Percentiles rank a stretch among this genome's conserved stretches.
phyloP scores from a whole-genome alignment of 53 echinoderm and acorn worm genomes.

The Arbacia lixula region DNA sequence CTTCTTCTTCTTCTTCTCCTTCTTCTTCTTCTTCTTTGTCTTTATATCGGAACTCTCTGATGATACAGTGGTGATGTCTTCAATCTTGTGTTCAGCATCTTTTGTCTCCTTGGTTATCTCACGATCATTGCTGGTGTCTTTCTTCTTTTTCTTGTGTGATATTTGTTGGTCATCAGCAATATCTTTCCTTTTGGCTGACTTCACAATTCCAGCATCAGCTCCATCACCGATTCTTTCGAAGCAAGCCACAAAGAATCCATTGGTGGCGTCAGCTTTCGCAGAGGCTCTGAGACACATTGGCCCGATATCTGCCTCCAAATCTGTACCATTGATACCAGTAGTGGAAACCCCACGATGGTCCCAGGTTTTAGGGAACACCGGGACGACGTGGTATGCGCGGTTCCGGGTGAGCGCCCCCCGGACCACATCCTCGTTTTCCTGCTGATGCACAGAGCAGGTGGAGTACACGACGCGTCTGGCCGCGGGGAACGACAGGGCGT shows the following conservation, averaged over 20 bases:
- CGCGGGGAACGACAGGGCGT: slow-evolving; percentile 82
- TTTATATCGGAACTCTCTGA: too few species aligned
- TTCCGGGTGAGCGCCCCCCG: slow-evolving; percentile 56
- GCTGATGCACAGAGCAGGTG: slow-evolving; percentile 79
- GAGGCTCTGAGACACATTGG: slow-evolving; percentile 71
- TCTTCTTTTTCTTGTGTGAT: too few species aligned
- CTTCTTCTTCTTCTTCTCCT: background rate
- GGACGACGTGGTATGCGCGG: slow-evolving; percentile 65
- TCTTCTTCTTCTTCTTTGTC: too few species aligned
- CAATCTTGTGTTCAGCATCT: too few species aligned
- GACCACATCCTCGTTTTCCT: slow-evolving; percentile 92
- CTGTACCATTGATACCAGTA: background rate
- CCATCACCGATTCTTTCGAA: slow-evolving; percentile 47
- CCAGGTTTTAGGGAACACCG: slow-evolving; percentile 65
- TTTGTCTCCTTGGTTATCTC: too few species aligned
- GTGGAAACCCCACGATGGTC: slow-evolving; percentile 51
- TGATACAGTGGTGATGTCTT: too few species aligned
- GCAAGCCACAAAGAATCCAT: slow-evolving; percentile 95
- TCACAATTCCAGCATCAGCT: too few species aligned
- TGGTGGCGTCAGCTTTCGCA: slow-evolving; percentile 68
- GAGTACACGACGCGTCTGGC: slow-evolving; percentile 88
- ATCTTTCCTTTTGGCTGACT: too few species aligned
- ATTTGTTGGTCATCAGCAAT: too few species aligned
- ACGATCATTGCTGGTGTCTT: too few species aligned
- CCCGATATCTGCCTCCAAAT: background rate